Evolutionary conservation across 2,113 vertebrate genomes (phyloP), one percentile per base, ranked within the genome.

Genomic region (Cryptoleucopteryx plumbea): DNA sequence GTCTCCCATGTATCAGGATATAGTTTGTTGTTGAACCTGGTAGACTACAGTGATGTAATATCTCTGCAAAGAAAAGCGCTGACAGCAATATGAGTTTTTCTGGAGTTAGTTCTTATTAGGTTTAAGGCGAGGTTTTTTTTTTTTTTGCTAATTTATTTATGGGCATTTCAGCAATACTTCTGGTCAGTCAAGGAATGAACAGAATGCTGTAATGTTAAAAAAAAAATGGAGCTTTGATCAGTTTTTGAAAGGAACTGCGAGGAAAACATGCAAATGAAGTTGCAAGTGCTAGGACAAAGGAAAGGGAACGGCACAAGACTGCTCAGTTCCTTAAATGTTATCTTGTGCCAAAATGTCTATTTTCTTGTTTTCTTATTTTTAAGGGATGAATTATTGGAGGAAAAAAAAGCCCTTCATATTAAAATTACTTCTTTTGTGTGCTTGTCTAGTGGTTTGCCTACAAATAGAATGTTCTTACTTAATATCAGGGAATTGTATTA

Each of bases 81-180:
- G 73, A 61, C 62, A 88, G 52, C 26, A 61, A 27, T 13, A 56
- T 32, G 63, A n/a, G 52, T 42, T 97, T 97, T 92, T 72, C 25
- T 58, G 65, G 75, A 96, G 88, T 80, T 71, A 40, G 40, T 47
- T 91, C 74, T 96, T 91, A 88, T 29, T 93, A 2, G 11, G 70
- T 94, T 93, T 94, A 53, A 88, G 16, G 27, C 0, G 0, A 71
- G 52, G 13, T 5, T 1, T 6, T 17, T 18, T 10, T n/a, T 10
- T 27, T 42, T 78, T 61, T 74, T 27, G 0, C 13, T 32, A 38
- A 88, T 94, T 94, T 96, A 92, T 90, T 93, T 97, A 86, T 91
- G 74, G 95, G 62, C 56, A 93, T 96, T 97, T 96, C 91, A 95
- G 77, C 52, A 91, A 95, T 90, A 84, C 62, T 97, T 98, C 94